Percentiles rank a stretch among this genome's conserved stretches.
These are phyloP conservation scores for Parnassius glacialis DNA, from an alignment of 2,888 invertebrate genomes.

Conservation along the genomic window DNA sequence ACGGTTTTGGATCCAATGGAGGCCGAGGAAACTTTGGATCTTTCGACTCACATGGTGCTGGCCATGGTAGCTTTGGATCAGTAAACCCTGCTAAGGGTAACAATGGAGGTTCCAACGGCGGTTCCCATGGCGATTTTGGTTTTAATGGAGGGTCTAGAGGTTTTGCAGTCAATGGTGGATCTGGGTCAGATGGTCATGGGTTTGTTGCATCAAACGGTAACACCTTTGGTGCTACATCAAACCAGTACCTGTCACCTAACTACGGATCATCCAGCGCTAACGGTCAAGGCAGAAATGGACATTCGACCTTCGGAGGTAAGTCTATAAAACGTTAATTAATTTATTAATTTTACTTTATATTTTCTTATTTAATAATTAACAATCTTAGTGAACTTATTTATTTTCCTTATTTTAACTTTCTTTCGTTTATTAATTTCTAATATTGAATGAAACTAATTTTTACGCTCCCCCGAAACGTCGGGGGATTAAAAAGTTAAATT, in stretches of 20 bases:
- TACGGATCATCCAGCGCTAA: slow-evolving; percentile 48
- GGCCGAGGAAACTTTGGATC: slow-evolving; percentile 26
- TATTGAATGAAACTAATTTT: too few species aligned
- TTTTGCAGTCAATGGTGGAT: slow-evolving; percentile 36
- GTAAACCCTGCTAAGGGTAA: slow-evolving; percentile 27
- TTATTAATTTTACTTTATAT: too few species aligned
- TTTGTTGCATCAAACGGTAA: slow-evolving; percentile 31
- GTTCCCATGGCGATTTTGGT: slow-evolving; percentile 26
- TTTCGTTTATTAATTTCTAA: too few species aligned
- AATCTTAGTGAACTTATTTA: too few species aligned
- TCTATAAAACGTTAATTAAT: neutral
- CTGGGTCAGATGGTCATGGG: slow-evolving; percentile 29
- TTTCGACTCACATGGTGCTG: slow-evolving; percentile 21
- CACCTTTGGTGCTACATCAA: slow-evolving; percentile 51
- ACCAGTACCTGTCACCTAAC: slow-evolving; percentile 68
- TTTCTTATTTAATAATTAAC: too few species aligned
- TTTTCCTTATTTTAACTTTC: too few species aligned
- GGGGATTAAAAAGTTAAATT: too few species aligned
- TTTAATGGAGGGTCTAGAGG: slow-evolving; percentile 35
- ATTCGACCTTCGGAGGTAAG: slow-evolving; percentile 34
- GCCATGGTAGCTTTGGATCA: slow-evolving; percentile 1
- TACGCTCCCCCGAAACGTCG: too few species aligned
- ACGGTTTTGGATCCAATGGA: slow-evolving; percentile 30
- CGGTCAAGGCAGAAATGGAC: slow-evolving; percentile 29
- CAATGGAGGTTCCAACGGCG: slow-evolving; percentile 28